Evolutionary conservation across 2,888 invertebrate genomes (phyloP), one percentile per base, ranked within the genome.

Genomic region (Ochropleura leucogaster): DNA sequence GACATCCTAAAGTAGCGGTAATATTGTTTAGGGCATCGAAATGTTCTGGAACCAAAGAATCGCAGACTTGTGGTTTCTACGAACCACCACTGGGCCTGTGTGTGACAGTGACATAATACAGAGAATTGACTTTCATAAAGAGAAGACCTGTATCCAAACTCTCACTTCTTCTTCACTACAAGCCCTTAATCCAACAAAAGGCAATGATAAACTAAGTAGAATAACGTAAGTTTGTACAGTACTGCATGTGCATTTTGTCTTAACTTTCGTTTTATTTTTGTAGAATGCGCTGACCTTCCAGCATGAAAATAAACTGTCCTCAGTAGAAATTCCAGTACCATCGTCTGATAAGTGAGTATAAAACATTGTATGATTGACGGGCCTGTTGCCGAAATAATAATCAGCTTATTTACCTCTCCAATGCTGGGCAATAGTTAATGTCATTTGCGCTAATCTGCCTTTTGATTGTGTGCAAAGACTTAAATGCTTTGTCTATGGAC

Each of bases 401-500:
- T 18, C 16, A 67, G n/a, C n/a, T 0, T 12, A 74, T 80, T 70
- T 62, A 84, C 84, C 3, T 20, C 18, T 76, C 73, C 14, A 80
- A 44, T 1, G 7, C 0, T 16, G 82, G 82, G 8, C 73, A 80
- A 2, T 60, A 18, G 4, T 68, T 66, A 10, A 83, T 60, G 5
- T 60, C 73, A 1, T 66, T 47, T 0, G 55, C 0, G 16, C 42
- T 71, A 12, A 82, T 72, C 8, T 57, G 10, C 18, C 16, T 69
- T 30, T 68, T 82, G 4, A 84, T 18, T 9, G n/a, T 20, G 5
- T 75, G 71, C 44, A 80, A 53, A 44, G 82, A 69, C 9, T 42
- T 74, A 7, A 82, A 55, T n/a, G 69, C 74, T 59, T 71, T 83
- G 3, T 64, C 40, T 20, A 82, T 74, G 1, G 84, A 74, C 47